Base-by-base conservation (phyloP, 2,888 invertebrate species). In the Ormyrus nitidulus region DNA sequence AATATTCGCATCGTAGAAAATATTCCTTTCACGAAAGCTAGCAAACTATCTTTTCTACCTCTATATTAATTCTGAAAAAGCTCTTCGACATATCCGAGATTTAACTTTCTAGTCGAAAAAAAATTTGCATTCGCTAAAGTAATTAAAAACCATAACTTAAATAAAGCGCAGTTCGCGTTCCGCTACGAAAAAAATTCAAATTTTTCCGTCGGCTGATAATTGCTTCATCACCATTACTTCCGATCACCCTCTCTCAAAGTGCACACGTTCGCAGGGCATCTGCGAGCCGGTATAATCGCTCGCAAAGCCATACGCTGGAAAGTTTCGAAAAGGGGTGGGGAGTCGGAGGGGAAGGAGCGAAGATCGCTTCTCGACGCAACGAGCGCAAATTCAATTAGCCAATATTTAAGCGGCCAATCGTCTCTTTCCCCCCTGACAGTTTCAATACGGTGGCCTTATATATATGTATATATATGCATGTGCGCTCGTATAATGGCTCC, bases 371-470 rank as follows among this genome's bases (percentile, higher is more conserved):
- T 69, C 69, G 11, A 10, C 34, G 69, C 44, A 53, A 11, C 61
- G 34, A 54, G 66, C 8, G 34, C 59, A 69, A 76, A 69, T 76
- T 68, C 69, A 69, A 76, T 76, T 76, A 76, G 62, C 53, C 76
- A 56, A 76, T 69, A 76, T 62, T 69, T 62, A 62, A 62, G 53
- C 76, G 68, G 62, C 69, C 76, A 62, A 69, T 76, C 54, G 54
- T 53, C 34, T 34, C 34, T 34, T 34, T 34, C 34, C 4, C 34
- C n/a, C 44, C n/a, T 13, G 11, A 46, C 48, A 7, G 19, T 34
- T 46, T 65, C 56, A 64, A 56, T 74, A 54, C 54, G 7, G 56
- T 11, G 48, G 10, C 34, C 34, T 34, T 34, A 34, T 34, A 34
- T 34, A 34, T 34, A 34, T 34, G 0, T n/a, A 13, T 6, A n/a